Conservation (phyloP, 2,113 vertebrate species). For the Passer montanus region DNA sequence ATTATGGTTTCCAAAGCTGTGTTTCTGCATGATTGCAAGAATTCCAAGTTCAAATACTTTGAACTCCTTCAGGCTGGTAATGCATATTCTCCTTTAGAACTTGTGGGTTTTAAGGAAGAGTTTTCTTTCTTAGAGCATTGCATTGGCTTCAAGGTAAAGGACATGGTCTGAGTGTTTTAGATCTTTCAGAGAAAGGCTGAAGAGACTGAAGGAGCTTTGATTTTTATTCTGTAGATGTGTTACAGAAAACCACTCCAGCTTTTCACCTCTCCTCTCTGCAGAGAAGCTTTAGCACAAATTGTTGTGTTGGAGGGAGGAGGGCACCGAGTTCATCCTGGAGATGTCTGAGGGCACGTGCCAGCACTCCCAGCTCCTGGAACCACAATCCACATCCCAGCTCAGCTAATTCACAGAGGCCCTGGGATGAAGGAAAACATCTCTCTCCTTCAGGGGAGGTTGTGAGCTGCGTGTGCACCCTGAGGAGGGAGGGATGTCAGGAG, state of each 20-base stretch:
- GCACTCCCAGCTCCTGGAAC: neutral
- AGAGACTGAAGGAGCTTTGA: slow-evolving; percentile 11
- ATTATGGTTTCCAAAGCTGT: slow-evolving; percentile 29
- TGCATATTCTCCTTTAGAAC: neutral
- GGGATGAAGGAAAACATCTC: neutral
- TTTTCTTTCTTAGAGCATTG: slow-evolving; percentile 8
- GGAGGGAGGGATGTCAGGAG: neutral
- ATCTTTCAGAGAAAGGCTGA: slow-evolving; percentile 18
- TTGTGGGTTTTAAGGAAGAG: neutral
- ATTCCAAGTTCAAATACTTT: slow-evolving; percentile 2
- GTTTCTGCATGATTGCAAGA: slow-evolving; percentile 33
- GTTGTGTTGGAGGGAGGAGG: slow-evolving; percentile 9
- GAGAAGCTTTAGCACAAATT: neutral
- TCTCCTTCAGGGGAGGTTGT: neutral
- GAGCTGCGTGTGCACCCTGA: neutral
- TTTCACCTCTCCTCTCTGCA: neutral
- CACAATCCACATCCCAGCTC: neutral
- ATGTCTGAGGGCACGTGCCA: neutral
- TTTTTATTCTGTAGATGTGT: slow-evolving; percentile 2
- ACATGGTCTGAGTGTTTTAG: neutral
- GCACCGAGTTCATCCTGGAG: neutral
- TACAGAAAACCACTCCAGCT: slow-evolving; percentile 1
- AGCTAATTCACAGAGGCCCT: neutral
- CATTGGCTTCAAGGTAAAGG: slow-evolving; percentile 21
- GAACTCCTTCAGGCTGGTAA: neutral